Conservation (phyloP, 2,797 vertebrate species). For the Microcaecilia unicolor region DNA sequence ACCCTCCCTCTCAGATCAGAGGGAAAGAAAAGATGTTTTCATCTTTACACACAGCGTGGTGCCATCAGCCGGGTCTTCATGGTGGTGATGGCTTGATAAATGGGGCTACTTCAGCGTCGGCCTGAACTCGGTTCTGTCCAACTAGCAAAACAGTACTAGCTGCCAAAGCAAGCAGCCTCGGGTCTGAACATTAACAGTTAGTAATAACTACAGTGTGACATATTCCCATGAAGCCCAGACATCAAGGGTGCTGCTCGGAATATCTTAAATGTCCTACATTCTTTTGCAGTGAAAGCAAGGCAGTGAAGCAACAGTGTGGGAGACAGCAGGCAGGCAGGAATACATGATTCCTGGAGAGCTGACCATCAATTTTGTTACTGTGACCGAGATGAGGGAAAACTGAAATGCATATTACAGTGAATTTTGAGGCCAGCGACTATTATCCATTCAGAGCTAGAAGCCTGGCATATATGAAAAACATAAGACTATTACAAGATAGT, state of each 20-base stretch:
- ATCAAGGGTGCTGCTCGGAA: slow-evolving; percentile 56
- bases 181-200: slow-evolving; percentile 51
- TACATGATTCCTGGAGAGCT: slow-evolving; percentile 10
- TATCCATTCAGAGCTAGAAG: not conserved
- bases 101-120: slow-evolving; percentile 9
- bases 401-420: slow-evolving; percentile 19
- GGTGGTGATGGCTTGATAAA: slow-evolving; percentile 23
- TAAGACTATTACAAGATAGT: slow-evolving; percentile 25
- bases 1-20: slow-evolving; percentile 5
- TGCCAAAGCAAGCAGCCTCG: slow-evolving; percentile 51
- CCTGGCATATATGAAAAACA: slow-evolving; percentile 8
- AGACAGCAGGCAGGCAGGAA: slow-evolving; percentile 29
- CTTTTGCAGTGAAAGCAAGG: slow-evolving; percentile 49
- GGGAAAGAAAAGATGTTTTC: not conserved
- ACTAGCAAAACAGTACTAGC: slow-evolving; percentile 39
- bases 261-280: slow-evolving; percentile 56
- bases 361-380: slow-evolving; percentile 31
- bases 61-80: slow-evolving; percentile 21
- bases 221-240: slow-evolving; percentile 52
- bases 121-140: slow-evolving; percentile 27
- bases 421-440: slow-evolving; percentile 11
- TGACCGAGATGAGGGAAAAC: slow-evolving; percentile 18
- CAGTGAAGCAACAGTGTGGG: slow-evolving; percentile 29
- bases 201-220: slow-evolving; percentile 46
- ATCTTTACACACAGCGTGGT: not conserved